Conservation (phyloP, 2,797 vertebrate genomes). For the Tamandua tetradactyla region DNA sequence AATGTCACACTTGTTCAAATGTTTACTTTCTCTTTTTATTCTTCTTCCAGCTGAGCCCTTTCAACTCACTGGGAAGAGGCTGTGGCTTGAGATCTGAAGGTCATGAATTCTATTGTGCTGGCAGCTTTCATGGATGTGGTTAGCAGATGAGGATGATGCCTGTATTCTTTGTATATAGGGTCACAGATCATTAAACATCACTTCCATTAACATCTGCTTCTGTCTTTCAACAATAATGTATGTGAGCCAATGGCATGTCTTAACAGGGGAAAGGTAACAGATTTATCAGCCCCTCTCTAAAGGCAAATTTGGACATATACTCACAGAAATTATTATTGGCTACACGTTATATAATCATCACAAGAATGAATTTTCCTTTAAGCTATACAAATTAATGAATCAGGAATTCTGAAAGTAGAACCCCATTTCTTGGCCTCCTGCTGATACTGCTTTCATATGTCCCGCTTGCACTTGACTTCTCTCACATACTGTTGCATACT, state of each 20-base stretch:
- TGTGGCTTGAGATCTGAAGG: slow-evolving; percentile 67
- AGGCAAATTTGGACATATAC: slow-evolving; percentile 28
- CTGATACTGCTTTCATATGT: not conserved
- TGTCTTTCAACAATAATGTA: slow-evolving; percentile 73
- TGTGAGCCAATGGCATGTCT: slow-evolving; percentile 63
- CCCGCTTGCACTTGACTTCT: not conserved
- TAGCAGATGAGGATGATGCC: slow-evolving; percentile 74
- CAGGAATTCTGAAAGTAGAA: not conserved
- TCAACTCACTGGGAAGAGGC: slow-evolving; percentile 62
- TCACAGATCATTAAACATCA: slow-evolving; percentile 78
- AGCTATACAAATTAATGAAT: not conserved
- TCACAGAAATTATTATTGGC: not conserved
- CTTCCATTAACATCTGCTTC: slow-evolving; percentile 79
- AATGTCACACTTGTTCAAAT: slow-evolving; percentile 72
- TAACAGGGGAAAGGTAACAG: slow-evolving; percentile 66
- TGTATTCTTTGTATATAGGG: slow-evolving; percentile 75
- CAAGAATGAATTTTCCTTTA: not conserved
- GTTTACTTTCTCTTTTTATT: slow-evolving; percentile 70
- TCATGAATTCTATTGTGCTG: slow-evolving; percentile 58
- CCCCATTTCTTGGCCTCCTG: not conserved
- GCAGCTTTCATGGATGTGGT: slow-evolving; percentile 73
- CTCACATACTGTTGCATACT: not conserved
- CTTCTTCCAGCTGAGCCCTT: slow-evolving; percentile 74
- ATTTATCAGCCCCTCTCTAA: slow-evolving; percentile 53
- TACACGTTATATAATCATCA: slow-evolving; percentile 5